These are phyloP conservation scores for Tarsius wallacei DNA, from an alignment of 2,797 vertebrate species.

Conservation along the genomic window DNA sequence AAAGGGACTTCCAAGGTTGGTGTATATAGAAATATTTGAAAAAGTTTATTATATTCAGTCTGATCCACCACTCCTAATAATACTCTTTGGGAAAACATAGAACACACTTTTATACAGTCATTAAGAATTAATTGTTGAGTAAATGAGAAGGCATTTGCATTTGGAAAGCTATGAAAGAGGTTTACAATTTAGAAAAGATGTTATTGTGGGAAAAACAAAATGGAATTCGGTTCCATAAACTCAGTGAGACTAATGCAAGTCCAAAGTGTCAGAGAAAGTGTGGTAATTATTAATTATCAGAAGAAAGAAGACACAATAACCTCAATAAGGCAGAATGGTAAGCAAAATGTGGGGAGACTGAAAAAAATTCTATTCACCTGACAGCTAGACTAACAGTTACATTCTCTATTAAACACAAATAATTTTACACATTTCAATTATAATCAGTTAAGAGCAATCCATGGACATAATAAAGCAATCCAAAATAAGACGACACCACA, in stretches of 20 bases:
- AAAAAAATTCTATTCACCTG: no score
- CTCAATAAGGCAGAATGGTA: not conserved
- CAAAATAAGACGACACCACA: not conserved
- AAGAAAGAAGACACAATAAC: not conserved
- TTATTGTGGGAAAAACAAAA: not conserved
- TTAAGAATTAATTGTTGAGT: conserved; percentile 1
- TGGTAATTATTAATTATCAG: not conserved
- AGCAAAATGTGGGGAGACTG: not conserved
- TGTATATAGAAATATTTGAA: not conserved
- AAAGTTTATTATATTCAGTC: not conserved
- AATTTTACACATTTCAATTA: not conserved
- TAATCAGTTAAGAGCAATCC: not conserved
- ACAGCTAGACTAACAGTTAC: not conserved
- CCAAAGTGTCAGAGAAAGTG: not conserved
- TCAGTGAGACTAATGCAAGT: not conserved
- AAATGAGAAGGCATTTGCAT: not conserved
- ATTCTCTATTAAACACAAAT: not conserved
- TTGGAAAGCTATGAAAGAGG: not conserved
- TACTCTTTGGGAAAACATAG: not conserved
- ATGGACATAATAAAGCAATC: not conserved
- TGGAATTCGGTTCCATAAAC: not conserved
- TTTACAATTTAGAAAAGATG: not conserved
- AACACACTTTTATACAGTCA: not conserved
- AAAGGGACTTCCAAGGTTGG: not conserved
- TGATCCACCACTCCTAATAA: not conserved